phyloP scores from a whole-genome alignment of 2,113 vertebrate genomes.

The Prunella himalayana region DNA sequence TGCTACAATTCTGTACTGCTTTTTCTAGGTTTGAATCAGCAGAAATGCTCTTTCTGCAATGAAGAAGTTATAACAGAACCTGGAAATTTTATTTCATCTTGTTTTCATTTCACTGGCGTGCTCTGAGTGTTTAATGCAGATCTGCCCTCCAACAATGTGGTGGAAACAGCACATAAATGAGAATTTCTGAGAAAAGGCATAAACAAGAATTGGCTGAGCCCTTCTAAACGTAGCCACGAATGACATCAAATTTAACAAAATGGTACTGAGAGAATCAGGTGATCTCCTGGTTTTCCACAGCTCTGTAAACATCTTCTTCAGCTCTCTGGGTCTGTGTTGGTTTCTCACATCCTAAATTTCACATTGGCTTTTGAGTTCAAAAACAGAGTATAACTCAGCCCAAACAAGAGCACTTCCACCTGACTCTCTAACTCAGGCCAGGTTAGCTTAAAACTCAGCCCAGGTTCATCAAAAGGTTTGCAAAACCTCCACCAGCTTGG shows the following conservation, averaged over 20 bases:
- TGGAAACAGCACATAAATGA: not conserved
- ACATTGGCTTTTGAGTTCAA: not conserved
- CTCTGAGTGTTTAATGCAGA: not conserved
- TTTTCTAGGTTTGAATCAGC: not conserved
- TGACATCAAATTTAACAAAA: not conserved
- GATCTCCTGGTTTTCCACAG: not conserved
- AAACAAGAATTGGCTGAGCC: not conserved
- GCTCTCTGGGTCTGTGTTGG: not conserved
- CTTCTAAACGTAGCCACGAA: not conserved
- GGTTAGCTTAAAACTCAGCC: not conserved
- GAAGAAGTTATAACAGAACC: not conserved
- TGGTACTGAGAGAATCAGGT: not conserved
- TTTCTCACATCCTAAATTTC: slow-evolving; percentile 41
- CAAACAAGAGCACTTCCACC: slow-evolving; percentile 21
- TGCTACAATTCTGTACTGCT: not conserved
- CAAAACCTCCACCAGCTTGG: not conserved
- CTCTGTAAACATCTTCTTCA: not conserved
- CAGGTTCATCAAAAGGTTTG: slow-evolving; percentile 12
- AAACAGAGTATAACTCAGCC: not conserved
- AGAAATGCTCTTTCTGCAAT: not conserved
- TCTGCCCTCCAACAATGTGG: not conserved
- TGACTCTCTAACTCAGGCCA: not conserved
- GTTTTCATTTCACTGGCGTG: not conserved
- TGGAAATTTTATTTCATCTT: not conserved
- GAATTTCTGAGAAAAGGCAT: not conserved